A percentile compares a stretch with the other conserved stretches of the same genome.
Conservation (phyloP, 1,140 invertebrate species). For the Drosophila nikananu region DNA sequence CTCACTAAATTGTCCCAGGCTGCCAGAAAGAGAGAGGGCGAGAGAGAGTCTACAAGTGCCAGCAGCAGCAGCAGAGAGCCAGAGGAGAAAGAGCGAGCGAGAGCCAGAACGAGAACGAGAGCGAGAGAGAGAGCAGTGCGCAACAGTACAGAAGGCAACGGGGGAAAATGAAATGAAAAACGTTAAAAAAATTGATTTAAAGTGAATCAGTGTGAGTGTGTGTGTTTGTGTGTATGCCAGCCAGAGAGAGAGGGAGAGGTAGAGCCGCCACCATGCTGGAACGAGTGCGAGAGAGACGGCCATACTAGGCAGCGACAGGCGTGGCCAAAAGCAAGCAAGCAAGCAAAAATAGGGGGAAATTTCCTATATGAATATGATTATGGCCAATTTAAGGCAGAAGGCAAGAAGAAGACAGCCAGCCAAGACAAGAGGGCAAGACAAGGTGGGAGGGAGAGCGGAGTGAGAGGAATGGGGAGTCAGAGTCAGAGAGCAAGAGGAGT, state of each 20-base stretch:
- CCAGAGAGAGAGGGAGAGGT: conserved; percentile 3
- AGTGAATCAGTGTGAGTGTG: conserved; percentile 69
- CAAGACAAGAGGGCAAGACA: conserved; percentile 1
- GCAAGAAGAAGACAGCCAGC: conserved; percentile 24
- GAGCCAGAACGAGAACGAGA: conserved; percentile 3
- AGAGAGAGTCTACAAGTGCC: conserved; percentile 6
- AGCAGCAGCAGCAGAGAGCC: conserved; percentile 12
- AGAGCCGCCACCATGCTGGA: too few species aligned
- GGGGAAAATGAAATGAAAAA: conserved; percentile 81
- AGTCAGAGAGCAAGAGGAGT: background rate
- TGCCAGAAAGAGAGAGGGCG: conserved; percentile 29
- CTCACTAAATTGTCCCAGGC: conserved; percentile 47
- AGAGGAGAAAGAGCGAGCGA: conserved; percentile 18
- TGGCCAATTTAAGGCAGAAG: conserved; percentile 59
- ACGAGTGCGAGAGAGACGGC: conserved; percentile 38
- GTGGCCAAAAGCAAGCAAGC: conserved; percentile 53
- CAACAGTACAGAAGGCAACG: conserved; percentile 55
- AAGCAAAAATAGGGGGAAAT: conserved; percentile 72
- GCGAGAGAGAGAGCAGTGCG: conserved; percentile 47
- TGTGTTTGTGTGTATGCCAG: conserved; percentile 17
- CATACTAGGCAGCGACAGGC: conserved; percentile 42
- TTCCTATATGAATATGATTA: conserved; percentile 53
- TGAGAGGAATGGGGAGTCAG: background rate
- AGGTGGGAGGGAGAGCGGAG: background rate
- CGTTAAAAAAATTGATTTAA: conserved; percentile 82